Conservation (phyloP, 1,140 invertebrate species). For the Drosophila subobscura region DNA sequence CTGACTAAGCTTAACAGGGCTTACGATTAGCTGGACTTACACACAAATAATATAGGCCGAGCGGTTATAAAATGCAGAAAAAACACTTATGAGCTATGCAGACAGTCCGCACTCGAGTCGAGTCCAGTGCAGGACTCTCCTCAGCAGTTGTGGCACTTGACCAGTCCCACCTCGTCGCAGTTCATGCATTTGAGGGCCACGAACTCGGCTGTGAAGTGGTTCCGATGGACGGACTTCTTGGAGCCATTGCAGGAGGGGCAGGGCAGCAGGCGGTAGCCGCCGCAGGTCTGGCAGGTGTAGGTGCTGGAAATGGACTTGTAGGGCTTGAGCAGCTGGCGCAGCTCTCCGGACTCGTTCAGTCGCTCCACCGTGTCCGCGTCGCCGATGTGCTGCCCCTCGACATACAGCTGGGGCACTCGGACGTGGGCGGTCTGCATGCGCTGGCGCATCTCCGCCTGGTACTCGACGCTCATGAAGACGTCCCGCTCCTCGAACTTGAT, state of each 20-base stretch:
- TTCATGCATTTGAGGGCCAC: constrained; percentile 97
- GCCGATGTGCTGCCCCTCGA: constrained; percentile 95
- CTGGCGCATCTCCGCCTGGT: constrained; percentile 94
- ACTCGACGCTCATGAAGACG: constrained; percentile 95
- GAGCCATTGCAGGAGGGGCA: constrained; percentile 96
- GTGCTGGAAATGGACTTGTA: constrained; percentile 93
- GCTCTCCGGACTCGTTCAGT: constrained; percentile 95
- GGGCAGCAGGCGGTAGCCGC: constrained; percentile 94
- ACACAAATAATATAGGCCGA: constrained; percentile 9
- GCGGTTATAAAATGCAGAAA: constrained; percentile 16
- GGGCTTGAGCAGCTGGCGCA: constrained; percentile 93
- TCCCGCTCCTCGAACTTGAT: constrained; percentile 97
- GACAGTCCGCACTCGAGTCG: constrained; percentile 1
- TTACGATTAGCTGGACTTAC: constrained; percentile 39
- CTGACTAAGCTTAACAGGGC: constrained; percentile 47
- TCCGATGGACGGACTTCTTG: constrained; percentile 96
- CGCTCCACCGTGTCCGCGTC: constrained; percentile 94
- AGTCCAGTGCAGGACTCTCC: neutral
- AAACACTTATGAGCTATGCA: constrained; percentile 7
- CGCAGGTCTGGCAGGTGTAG: constrained; percentile 93
- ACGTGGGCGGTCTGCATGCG: constrained; percentile 90
- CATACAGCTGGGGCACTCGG: constrained; percentile 94
- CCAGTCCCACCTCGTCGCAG: constrained; percentile 96
- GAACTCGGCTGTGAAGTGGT: constrained; percentile 97
- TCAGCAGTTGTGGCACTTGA: constrained; percentile 92